A percentile compares a stretch with the other conserved stretches of the same genome.
Conservation (phyloP, 2,888 invertebrate genomes). For the Liopterus haemorrhoidalis region DNA sequence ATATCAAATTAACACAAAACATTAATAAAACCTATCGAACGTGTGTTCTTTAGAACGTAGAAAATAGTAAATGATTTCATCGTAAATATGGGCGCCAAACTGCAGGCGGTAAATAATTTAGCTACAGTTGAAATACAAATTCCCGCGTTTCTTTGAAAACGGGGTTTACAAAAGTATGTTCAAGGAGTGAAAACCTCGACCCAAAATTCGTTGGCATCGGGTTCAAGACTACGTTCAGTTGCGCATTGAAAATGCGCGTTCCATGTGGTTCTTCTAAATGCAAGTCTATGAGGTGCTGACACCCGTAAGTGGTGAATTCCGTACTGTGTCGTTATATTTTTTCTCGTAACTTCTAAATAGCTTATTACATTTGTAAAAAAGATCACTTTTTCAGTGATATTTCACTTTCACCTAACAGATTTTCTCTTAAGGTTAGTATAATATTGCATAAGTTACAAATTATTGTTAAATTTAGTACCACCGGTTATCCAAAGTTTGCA, state of each 20-base stretch:
- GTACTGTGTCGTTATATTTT: conserved; percentile 16
- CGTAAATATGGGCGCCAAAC: no score
- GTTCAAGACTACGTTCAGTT: conserved; percentile 19
- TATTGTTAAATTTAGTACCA: conserved; percentile 18
- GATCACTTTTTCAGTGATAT: conserved; percentile 15
- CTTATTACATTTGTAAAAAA: conserved; percentile 11
- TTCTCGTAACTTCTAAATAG: conserved; percentile 17
- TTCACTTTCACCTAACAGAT: conserved; percentile 13
- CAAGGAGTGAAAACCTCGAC: conserved; percentile 14
- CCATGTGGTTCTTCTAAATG: conserved; percentile 21
- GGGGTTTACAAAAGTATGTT: conserved; percentile 14
- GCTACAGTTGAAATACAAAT: conserved; percentile 1
- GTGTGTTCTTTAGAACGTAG: no score
- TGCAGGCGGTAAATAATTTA: no score
- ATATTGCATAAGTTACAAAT: conserved; percentile 15
- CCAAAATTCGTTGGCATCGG: conserved; percentile 1
- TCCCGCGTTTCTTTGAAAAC: conserved; percentile 17
- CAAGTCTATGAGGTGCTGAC: conserved; percentile 23
- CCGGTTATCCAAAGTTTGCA: conserved; percentile 19
- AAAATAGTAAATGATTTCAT: no score
- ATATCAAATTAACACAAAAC: no score
- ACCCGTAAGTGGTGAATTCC: conserved; percentile 21
- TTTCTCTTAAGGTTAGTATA: conserved; percentile 20
- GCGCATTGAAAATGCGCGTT: conserved; percentile 19
- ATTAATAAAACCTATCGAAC: no score